phyloP scores from a whole-genome alignment of 2,888 invertebrate genomes.

The Pseudococcus viburni region DNA sequence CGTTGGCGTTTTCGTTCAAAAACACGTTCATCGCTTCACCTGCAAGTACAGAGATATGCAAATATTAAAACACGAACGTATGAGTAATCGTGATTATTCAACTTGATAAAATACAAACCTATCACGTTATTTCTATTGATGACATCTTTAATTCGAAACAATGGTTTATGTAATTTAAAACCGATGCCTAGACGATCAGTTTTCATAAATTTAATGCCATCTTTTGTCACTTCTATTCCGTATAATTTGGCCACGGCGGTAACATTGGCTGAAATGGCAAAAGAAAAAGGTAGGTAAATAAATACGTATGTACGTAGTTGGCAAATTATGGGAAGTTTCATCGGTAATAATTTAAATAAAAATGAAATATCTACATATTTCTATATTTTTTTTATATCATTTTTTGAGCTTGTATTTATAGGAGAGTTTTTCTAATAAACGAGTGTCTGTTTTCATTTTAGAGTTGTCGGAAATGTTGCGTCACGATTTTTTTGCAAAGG shows the following conservation, averaged over 20 bases:
- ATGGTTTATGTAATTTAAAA: constrained; percentile 79
- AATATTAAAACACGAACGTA: neutral
- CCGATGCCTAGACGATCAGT: constrained; percentile 79
- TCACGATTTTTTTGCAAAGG: too few relatives aligned
- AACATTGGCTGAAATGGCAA: constrained; percentile 76
- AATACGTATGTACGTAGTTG: too few relatives aligned
- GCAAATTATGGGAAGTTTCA: too few relatives aligned
- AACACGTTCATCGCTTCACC: constrained; percentile 89
- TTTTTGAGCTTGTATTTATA: too few relatives aligned
- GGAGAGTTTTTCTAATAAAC: too few relatives aligned
- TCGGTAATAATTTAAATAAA: too few relatives aligned
- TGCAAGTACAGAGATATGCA: constrained; percentile 69
- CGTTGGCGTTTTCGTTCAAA: constrained; percentile 84
- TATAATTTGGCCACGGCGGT: constrained; percentile 80
- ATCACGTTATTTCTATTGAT: constrained; percentile 84
- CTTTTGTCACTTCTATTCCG: constrained; percentile 77
- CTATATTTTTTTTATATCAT: too few relatives aligned
- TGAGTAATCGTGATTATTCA: too few relatives aligned
- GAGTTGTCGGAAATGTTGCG: too few relatives aligned
- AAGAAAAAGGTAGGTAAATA: neutral
- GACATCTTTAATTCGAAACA: constrained; percentile 81
- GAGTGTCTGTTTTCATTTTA: too few relatives aligned
- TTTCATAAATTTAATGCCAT: constrained; percentile 78
- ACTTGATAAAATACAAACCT: constrained; percentile 73
- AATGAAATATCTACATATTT: too few relatives aligned